These are phyloP conservation scores for Albula glossodonta DNA, from an alignment of 2,113 vertebrate genomes.

Conservation along the genomic window DNA sequence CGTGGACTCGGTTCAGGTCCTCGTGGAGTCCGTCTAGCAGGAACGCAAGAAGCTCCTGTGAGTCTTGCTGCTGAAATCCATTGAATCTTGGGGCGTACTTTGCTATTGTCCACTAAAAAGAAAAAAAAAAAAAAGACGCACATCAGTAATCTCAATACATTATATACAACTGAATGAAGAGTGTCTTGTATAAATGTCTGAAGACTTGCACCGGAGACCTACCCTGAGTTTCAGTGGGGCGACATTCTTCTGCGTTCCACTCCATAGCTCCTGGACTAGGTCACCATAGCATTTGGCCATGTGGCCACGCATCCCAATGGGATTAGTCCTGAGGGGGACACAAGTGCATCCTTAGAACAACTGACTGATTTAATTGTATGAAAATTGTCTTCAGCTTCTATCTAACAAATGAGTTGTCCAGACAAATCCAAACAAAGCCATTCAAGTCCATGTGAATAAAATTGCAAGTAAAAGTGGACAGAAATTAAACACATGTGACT, in stretches of 20 bases:
- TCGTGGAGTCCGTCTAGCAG: conserved; percentile 96
- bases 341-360: not conserved
- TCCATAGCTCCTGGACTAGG: conserved; percentile 97
- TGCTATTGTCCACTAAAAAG: conserved; percentile 94
- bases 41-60: conserved; percentile 95
- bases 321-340: conserved; percentile 82
- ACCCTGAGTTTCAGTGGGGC: conserved; percentile 95
- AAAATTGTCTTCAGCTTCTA: not conserved
- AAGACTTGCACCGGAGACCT: conserved; percentile 35
- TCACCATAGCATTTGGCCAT: conserved; percentile 99
- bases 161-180: not conserved
- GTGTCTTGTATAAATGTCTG: not conserved
- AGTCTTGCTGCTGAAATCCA: conserved; percentile 97
- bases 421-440: not conserved
- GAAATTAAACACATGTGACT: not conserved
- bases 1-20: conserved; percentile 94
- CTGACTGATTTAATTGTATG: not conserved
- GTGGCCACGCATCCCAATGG: conserved; percentile 98
- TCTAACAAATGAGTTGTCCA: not conserved
- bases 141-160: not conserved
- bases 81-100: conserved; percentile 98
- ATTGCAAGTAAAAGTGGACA: not conserved
- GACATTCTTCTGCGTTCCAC: conserved; percentile 95
- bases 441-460: not conserved
- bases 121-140: not conserved